phyloP scores from a whole-genome alignment of 2,113 vertebrate species.

The Penelope pileata region DNA sequence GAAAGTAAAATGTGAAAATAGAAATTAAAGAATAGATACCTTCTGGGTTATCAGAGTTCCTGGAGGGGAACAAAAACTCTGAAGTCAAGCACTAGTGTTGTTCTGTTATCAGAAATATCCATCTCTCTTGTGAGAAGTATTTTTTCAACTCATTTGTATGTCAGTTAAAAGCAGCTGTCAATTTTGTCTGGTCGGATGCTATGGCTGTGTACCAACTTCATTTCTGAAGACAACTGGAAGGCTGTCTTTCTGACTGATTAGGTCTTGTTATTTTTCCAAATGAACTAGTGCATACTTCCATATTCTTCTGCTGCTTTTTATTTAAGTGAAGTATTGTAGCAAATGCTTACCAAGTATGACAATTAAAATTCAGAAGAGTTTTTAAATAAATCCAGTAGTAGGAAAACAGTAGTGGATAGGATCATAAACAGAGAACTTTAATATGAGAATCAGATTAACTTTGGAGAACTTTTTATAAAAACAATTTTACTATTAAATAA shows the following conservation, averaged over 20 bases:
- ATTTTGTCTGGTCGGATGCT: background rate
- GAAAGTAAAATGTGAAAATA: background rate
- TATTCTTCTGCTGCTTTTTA: background rate
- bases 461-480: background rate
- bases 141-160: background rate
- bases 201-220: background rate
- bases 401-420: background rate
- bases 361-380: background rate
- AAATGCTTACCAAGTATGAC: background rate
- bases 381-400: background rate
- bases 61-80: background rate
- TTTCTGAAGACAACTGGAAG: background rate
- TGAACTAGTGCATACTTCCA: background rate
- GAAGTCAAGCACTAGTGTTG: background rate
- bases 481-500: background rate
- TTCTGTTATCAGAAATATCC: background rate
- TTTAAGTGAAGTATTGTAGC: background rate
- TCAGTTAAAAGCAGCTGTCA: rapidly evolving
- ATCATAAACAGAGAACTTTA: background rate
- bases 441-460: background rate
- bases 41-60: background rate
- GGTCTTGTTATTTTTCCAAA: background rate
- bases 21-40: rapidly evolving
- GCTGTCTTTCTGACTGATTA: background rate
- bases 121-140: background rate